These are phyloP conservation scores for Lasioglossum oenotherae DNA, from an alignment of 2,888 invertebrate genomes.

Conservation along the genomic window DNA sequence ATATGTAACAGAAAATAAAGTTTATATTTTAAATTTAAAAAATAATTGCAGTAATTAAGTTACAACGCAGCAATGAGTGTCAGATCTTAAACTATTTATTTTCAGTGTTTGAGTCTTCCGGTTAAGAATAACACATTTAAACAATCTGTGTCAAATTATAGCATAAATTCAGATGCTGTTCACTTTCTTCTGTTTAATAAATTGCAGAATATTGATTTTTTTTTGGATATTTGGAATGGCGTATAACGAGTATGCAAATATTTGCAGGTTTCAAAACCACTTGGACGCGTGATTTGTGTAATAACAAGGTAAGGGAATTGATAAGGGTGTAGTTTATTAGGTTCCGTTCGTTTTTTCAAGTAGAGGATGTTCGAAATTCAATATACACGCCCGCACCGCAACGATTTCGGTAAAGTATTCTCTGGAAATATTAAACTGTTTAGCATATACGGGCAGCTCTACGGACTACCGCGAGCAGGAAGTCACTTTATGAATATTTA, in stretches of 20 bases:
- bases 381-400: background rate
- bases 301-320: background rate
- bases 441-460: conserved; percentile 3
- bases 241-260: background rate
- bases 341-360: background rate
- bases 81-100: background rate
- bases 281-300: background rate
- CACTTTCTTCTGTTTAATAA: background rate
- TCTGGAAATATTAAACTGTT: conserved; percentile 23
- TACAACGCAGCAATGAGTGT: background rate
- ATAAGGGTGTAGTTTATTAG: conserved; percentile 1
- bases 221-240: background rate
- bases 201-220: background rate
- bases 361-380: background rate
- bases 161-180: background rate
- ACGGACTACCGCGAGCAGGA: background rate
- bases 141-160: background rate
- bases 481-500: conserved; percentile 55
- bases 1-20: too few species aligned
- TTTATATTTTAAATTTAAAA: too few species aligned
- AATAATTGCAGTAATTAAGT: background rate
- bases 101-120: background rate
- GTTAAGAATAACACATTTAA: background rate
- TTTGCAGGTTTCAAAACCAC: background rate
- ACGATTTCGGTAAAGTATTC: conserved; percentile 7